Percentiles rank a stretch among this genome's conserved stretches.
These are phyloP conservation scores for Galagoides demidoff DNA, from an alignment of 2,797 vertebrate species.

Conservation along the genomic window DNA sequence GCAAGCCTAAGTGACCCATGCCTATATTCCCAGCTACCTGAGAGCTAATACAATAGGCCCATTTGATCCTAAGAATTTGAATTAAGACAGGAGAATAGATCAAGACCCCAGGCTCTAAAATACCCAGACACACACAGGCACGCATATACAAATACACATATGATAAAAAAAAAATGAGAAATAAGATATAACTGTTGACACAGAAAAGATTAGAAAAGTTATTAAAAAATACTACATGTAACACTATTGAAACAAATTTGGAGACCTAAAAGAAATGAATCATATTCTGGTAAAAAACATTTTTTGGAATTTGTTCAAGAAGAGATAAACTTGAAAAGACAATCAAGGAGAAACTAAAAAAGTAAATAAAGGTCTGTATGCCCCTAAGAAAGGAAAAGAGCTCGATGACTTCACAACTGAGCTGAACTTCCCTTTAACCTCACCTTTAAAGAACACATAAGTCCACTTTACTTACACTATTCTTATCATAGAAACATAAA, in stretches of 20 bases:
- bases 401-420: neutral
- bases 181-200: neutral
- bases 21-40: neutral
- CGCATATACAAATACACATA: neutral
- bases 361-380: neutral
- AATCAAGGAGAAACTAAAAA: neutral
- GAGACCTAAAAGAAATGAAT: neutral
- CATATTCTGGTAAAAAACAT: neutral
- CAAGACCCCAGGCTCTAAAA: neutral
- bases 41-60: neutral
- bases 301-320: neutral
- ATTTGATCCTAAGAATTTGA: neutral
- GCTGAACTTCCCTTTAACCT: neutral
- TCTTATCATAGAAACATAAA: neutral
- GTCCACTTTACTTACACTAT: neutral
- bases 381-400: neutral
- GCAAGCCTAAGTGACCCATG: neutral
- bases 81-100: neutral
- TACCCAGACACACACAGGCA: neutral
- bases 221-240: neutral
- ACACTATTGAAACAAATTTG: neutral
- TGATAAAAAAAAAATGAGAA: neutral
- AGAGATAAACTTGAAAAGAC: neutral
- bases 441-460: neutral
- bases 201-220: neutral